Evolutionary conservation across 2,888 invertebrate species (phyloP).

Genomic region (Dicranocentrus wangi): DNA sequence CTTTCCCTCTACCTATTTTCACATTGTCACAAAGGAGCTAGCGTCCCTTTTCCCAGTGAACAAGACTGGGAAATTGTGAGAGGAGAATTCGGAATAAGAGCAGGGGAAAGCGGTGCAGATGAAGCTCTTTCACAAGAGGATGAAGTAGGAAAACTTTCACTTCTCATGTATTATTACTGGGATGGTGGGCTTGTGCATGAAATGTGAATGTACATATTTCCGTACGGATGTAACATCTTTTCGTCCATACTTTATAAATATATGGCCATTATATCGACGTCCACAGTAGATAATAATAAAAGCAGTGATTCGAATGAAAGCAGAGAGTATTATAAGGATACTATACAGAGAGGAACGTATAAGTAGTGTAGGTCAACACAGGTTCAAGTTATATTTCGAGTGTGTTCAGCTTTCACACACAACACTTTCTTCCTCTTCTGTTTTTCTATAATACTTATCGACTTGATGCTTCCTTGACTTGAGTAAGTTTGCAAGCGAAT

Average conservation of each 20-base stretch:
- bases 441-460: slow-evolving; percentile 15
- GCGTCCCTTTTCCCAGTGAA: background rate
- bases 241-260: no score
- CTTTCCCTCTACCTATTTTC: slow-evolving; percentile 1
- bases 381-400: slow-evolving; percentile 31
- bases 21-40: slow-evolving; percentile 12
- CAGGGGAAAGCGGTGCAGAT: slow-evolving; percentile 3
- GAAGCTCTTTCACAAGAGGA: slow-evolving; percentile 22
- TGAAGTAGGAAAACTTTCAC: slow-evolving; percentile 14
- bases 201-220: slow-evolving; percentile 7
- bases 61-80: background rate
- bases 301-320: slow-evolving; percentile 8
- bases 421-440: slow-evolving; percentile 25
- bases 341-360: no score
- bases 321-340: background rate
- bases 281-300: background rate
- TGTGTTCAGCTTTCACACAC: background rate
- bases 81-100: background rate
- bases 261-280: no score
- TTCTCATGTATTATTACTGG: slow-evolving; percentile 11
- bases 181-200: background rate
- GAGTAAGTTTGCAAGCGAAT: slow-evolving; percentile 45
- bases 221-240: no score
- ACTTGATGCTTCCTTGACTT: slow-evolving; percentile 56
- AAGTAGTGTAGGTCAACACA: slow-evolving; percentile 45